A percentile compares a stretch with the other conserved stretches of the same genome.
These are phyloP conservation scores for Gavia stellata DNA, from an alignment of 2,113 vertebrate genomes.

Conservation along the genomic window DNA sequence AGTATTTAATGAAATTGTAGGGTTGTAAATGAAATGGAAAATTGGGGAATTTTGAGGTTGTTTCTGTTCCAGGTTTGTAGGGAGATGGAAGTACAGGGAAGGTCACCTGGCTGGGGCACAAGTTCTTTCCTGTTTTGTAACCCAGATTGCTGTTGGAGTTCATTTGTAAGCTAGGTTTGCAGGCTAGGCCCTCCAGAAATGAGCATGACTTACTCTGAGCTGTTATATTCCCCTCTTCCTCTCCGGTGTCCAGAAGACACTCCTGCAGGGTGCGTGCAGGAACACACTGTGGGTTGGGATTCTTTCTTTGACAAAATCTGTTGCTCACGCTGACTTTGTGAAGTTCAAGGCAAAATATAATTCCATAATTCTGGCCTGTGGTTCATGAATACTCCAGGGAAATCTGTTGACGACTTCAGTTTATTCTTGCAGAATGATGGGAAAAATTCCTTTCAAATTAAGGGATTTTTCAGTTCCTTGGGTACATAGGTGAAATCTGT, in stretches of 20 bases:
- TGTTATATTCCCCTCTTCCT: neutral
- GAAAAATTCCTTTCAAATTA: neutral
- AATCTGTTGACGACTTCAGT: neutral
- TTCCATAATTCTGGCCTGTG: rapidly evolving
- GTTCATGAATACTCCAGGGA: neutral
- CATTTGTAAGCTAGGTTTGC: neutral
- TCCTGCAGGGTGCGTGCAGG: neutral
- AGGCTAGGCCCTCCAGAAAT: neutral
- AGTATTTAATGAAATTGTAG: neutral
- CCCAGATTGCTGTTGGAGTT: neutral
- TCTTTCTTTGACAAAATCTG: neutral
- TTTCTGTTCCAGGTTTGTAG: neutral
- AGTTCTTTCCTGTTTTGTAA: neutral
- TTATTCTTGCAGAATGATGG: neutral
- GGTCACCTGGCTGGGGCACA: neutral
- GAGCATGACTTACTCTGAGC: neutral
- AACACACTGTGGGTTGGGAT: neutral
- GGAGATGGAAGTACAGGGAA: neutral
- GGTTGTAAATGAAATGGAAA: neutral
- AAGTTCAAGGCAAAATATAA: neutral
- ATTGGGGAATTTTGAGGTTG: neutral
- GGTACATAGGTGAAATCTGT: neutral
- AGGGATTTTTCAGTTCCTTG: neutral
- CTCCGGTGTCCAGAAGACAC: neutral
- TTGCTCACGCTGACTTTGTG: neutral